Conservation (phyloP, 2,888 invertebrate genomes). For the Phaonia tiefii region DNA sequence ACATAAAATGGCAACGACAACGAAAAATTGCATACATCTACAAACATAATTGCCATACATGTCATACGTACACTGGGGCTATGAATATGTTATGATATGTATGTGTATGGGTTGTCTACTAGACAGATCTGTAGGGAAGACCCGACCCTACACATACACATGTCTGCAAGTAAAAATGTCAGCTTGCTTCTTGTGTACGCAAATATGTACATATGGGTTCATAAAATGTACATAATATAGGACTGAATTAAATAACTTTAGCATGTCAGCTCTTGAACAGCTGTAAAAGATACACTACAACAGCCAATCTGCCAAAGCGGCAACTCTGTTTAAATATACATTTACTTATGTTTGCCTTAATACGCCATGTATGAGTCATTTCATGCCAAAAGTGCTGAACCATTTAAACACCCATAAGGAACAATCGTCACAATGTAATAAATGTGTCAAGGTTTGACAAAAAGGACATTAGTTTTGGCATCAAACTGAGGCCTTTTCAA, state of each 20-base stretch:
- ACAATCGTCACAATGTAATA: too few species aligned
- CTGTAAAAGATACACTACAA: conserved; percentile 16
- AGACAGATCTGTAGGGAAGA: neutral
- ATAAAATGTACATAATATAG: neutral
- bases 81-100: conserved; percentile 46
- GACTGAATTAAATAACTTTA: conserved; percentile 9
- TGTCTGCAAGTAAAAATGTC: neutral
- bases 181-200: too few species aligned
- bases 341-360: neutral
- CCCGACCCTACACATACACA: neutral
- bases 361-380: too few species aligned
- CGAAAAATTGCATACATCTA: conserved; percentile 12
- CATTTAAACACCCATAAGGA: too few species aligned
- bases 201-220: too few species aligned
- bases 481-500: too few species aligned
- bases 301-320: conserved; percentile 1
- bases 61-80: conserved; percentile 27
- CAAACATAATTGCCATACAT: neutral
- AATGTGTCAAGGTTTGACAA: too few species aligned
- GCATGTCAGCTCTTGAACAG: conserved; percentile 12
- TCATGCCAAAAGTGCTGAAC: too few species aligned
- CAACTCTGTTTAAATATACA: conserved; percentile 51
- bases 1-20: conserved; percentile 33
- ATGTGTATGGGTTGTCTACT: neutral
- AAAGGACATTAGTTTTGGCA: too few species aligned